Conservation (phyloP, 2,113 vertebrate genomes). For the Panthera tigris region DNA sequence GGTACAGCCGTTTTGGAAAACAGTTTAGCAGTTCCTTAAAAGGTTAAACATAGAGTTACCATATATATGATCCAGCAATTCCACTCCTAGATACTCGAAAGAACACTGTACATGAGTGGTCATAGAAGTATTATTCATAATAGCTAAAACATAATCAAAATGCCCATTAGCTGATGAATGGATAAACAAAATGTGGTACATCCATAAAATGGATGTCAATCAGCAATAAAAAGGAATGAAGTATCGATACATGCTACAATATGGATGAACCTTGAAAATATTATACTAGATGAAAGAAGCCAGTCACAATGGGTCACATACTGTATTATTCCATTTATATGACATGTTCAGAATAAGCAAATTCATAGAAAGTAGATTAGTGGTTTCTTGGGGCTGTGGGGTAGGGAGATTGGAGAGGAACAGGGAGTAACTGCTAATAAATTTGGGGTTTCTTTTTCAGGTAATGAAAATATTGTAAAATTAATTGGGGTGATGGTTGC, state of each 20-base stretch:
- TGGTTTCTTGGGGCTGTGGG: not conserved
- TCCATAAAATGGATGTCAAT: not conserved
- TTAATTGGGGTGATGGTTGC: not conserved
- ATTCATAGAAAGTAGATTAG: not conserved
- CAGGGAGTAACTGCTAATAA: not conserved
- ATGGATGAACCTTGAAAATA: not conserved
- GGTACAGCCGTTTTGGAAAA: not conserved
- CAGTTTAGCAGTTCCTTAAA: not conserved
- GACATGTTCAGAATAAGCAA: not conserved
- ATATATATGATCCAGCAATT: not conserved
- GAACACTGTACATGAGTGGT: not conserved
- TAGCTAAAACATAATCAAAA: not conserved
- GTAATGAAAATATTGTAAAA: not conserved
- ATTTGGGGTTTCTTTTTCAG: not conserved
- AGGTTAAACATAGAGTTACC: not conserved
- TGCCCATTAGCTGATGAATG: not conserved
- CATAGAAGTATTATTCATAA: not conserved
- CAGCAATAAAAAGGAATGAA: not conserved
- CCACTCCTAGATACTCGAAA: not conserved
- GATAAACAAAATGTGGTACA: not conserved
- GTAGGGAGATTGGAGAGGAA: not conserved
- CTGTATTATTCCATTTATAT: not conserved
- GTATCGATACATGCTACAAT: not conserved
- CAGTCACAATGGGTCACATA: not conserved
- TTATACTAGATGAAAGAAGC: not conserved